Percentiles rank a stretch among this genome's conserved stretches.
These are phyloP conservation scores for Cirrhinus mrigala DNA, from an alignment of 2,797 vertebrate genomes.

Conservation along the genomic window DNA sequence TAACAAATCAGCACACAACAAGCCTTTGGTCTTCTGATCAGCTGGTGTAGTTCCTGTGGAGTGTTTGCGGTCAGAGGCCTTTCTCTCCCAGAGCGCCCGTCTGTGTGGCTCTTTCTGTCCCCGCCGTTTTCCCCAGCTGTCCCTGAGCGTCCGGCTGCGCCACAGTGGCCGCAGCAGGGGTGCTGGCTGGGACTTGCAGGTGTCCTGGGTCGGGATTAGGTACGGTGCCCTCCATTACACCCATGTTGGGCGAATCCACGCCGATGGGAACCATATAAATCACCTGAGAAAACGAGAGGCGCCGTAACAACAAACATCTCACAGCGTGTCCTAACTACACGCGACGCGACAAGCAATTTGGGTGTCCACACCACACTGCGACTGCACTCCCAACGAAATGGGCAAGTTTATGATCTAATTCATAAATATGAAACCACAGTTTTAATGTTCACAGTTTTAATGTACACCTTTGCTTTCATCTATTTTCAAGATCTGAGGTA, in stretches of 20 bases:
- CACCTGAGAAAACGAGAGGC: background rate
- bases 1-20: background rate
- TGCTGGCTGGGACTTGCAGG: background rate
- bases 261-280: slow-evolving; percentile 12
- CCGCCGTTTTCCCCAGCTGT: background rate
- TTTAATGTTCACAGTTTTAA: too few species aligned
- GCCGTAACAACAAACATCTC: background rate
- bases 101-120: background rate
- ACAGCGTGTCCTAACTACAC: too few species aligned
- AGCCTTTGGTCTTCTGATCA: background rate
- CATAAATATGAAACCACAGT: too few species aligned
- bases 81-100: background rate
- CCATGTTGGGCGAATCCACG: slow-evolving; percentile 8
- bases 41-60: background rate
- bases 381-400: too few species aligned
- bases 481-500: too few species aligned
- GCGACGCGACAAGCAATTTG: too few species aligned
- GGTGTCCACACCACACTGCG: too few species aligned
- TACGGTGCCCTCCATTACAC: background rate
- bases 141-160: background rate
- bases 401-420: too few species aligned
- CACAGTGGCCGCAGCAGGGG: background rate
- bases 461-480: too few species aligned
- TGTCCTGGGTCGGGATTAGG: background rate
- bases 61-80: background rate